Base-by-base conservation (phyloP, 2,113 vertebrate species). In the Poicephalus meyeri region DNA sequence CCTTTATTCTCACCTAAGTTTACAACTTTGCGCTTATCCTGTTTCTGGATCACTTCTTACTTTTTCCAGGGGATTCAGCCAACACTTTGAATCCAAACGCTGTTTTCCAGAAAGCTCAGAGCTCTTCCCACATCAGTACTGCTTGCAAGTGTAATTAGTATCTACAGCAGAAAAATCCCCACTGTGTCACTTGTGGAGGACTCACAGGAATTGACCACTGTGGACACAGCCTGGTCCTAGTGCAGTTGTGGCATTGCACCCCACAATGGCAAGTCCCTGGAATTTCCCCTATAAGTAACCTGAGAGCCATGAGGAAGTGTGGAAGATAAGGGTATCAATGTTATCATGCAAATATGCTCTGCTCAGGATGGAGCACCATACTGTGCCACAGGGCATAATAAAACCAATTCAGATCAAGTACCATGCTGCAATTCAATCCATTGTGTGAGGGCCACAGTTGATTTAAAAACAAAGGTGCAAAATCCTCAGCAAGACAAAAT, bases 191-290 rank as follows among this genome's bases (percentile, higher is more conserved):
- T 46, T 78, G 56, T 20, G 49, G 29, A 74, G 24, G 17, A 71
- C 16, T 25, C 3, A 6, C n/a, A 64, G 39, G 47, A 71, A 46
- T 0, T 42, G 60, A 63, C 19, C 64, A 24, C 65, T 15, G 26
- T 11, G 49, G 65, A 68, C 31, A 66, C 33, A 58, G 31, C 55
- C 21, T 29, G 64, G 31, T 55, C 17, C 37, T 28, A 19, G 5
- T 9, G 18, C 0, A 0, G 17, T 68, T 4, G 7, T 66, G 76
- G 42, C 20, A 55, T 2, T 80, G 28, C 31, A 61, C 24, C 37
- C 13, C 53, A 70, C 31, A 56, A 56, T 0, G 6, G 37, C 21
- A 68, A 69, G 28, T 14, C 53, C 58, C 46, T 70, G 41, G 56
- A 87, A 76, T 56, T 65, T 56, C 44, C 55, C 37, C 1, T 2